Evolutionary conservation across 2,888 invertebrate genomes (phyloP), one percentile per base, ranked within the genome.

Genomic region (Panzeria rudis): DNA sequence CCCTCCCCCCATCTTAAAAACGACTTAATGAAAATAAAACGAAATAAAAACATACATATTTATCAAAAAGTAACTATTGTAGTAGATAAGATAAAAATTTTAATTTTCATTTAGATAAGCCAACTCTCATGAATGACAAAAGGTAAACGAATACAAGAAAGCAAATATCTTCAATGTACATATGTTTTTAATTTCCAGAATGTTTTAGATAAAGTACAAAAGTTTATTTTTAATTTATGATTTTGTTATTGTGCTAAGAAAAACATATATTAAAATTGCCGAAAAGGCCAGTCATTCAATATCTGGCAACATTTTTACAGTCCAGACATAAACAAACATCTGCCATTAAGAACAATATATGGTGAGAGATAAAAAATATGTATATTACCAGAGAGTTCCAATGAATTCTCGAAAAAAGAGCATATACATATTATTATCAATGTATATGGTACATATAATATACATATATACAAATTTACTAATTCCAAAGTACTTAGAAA

Each of bases 341-440:
- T 71, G 78, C 61, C 50, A 66, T 69, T 78, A 52, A 13, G 13
- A 50, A 62, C 52, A 64, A 54, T 38, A 59, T 5, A 66, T 7
- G 2, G n/a, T 52, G n/a, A 35, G 20, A 56, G 29, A 50, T 47
- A 59, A 29, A 29, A 35, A 35, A 41, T 38, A 15, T 29, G 11
- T 59, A 11, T 54, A 38, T 73, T 50, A 47, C 17, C 32, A 62
- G 72, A 66, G 56, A 64, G n/a, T 20, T 9, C 1, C 9, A 35
- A 8, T 23, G 29, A 35, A 8, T 25, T 9, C n/a, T 50, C 41
- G 1, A 38, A n/a, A 38, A 25, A 47, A 47, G 47, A 50, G 15
- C 23, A 20, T n/a, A n/a, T n/a, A n/a, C 15, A 7, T 50, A 50
- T 73, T 23, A 73, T 29, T 29, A 29, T n/a, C n/a, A n/a, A n/a